Conservation (phyloP, 2,113 vertebrate genomes). For the Gadus macrocephalus region DNA sequence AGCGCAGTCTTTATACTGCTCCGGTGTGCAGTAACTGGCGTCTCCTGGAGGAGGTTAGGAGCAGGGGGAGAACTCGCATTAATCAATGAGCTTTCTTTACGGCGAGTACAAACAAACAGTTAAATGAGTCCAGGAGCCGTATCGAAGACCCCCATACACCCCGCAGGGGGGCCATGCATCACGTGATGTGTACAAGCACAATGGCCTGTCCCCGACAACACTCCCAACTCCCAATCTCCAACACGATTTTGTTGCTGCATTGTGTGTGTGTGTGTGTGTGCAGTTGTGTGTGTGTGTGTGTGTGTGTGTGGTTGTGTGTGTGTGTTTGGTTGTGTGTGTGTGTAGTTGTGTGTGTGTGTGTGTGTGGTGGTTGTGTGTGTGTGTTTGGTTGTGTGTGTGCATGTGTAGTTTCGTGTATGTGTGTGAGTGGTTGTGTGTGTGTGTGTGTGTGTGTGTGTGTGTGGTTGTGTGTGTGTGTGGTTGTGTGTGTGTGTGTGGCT, state of each 20-base stretch:
- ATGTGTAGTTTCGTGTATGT: too few species aligned
- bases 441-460: too few species aligned
- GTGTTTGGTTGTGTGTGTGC: too few species aligned
- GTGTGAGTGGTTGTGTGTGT: too few species aligned
- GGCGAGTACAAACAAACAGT: neutral
- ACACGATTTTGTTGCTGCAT: neutral
- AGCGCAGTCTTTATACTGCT: slow-evolving; percentile 98
- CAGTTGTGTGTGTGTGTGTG: too few species aligned
- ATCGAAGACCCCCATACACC: neutral
- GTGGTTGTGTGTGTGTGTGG: too few species aligned
- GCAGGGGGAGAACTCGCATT: slow-evolving; percentile 25
- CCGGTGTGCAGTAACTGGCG: slow-evolving; percentile 94
- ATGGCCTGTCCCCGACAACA: neutral
- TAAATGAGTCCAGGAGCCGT: neutral
- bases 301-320: too few species aligned
- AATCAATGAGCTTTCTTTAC: slow-evolving; percentile 6
- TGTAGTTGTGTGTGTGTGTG: too few species aligned
- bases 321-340: too few species aligned
- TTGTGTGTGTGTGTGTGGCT: too few species aligned
- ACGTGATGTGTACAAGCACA: neutral
- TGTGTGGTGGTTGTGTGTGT: too few species aligned
- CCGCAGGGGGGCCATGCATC: neutral
- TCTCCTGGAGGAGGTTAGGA: slow-evolving; percentile 76
- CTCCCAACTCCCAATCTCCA: slow-evolving; percentile 1
- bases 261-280: too few species aligned